A percentile compares a stretch with the other conserved stretches of the same genome.
phyloP scores from a whole-genome alignment of 2,888 invertebrate genomes.

The Tachina fera region DNA sequence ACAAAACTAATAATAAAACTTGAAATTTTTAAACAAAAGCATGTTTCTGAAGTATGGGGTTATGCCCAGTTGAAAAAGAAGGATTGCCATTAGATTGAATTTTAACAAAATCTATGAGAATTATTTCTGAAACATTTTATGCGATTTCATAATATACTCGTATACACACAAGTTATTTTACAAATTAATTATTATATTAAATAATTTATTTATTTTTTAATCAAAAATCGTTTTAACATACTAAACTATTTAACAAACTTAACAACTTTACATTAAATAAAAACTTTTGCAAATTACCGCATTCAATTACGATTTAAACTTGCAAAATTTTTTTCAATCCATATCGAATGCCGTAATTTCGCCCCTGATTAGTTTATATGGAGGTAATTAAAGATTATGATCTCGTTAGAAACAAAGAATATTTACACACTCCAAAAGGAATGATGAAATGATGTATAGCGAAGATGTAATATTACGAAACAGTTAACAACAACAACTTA shows the following conservation, averaged over 20 bases:
- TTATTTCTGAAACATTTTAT: too few relatives aligned
- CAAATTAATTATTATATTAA: constrained; percentile 11
- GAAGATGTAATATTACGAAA: not conserved
- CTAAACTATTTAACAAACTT: constrained; percentile 63
- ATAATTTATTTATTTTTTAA: constrained; percentile 58
- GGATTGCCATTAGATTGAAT: too few relatives aligned
- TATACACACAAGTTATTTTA: not conserved
- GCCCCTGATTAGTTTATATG: constrained; percentile 13
- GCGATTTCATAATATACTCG: too few relatives aligned
- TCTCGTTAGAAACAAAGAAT: constrained; percentile 32
- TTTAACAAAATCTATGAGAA: too few relatives aligned
- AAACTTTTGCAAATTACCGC: not conserved
- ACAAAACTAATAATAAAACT: too few relatives aligned
- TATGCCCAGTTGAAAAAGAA: too few relatives aligned
- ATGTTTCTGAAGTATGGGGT: too few relatives aligned
- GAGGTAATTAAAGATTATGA: constrained; percentile 49
- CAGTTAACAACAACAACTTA: constrained; percentile 67
- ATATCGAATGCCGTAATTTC: too few relatives aligned
- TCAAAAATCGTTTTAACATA: constrained; percentile 58
- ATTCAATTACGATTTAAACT: too few relatives aligned
- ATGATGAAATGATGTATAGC: not conserved
- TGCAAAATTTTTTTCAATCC: too few relatives aligned
- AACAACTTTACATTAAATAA: constrained; percentile 64
- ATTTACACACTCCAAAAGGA: constrained; percentile 56
- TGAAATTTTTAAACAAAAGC: too few relatives aligned